Base-by-base conservation (phyloP, 2,113 vertebrate genomes). In the Cyprinus carpio region DNA sequence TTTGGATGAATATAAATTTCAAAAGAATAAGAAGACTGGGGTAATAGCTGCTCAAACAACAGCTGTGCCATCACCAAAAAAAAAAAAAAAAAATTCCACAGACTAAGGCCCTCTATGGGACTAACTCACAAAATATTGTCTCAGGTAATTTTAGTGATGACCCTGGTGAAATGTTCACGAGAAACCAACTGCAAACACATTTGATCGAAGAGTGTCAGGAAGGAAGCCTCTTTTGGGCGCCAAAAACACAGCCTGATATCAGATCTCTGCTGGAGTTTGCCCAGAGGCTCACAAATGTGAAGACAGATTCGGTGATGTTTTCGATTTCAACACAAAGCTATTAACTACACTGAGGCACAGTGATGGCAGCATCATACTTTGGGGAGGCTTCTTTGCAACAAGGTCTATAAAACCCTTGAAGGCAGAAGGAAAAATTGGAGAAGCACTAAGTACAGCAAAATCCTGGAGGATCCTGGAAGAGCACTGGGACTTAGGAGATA, bases 241-340 rank as follows among this genome's bases (percentile, higher is more conserved):
- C 37, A 46, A 27, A 75, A 27, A 75, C 72, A 7, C 43, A 75
- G 43, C 12, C 72, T 27, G 72, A 49, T 72, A 72, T 49, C 72
- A 75, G n/a, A 75, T 75, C 43, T 75, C n/a, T 9, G n/a, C 72
- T 49, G 25, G 43, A 46, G n/a, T 49, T 75, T 75, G 58, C 37
- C 58, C 78, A 27, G n/a, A 46, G 4, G 62, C 78, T 81, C 37
- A 65, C 58, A 49, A 43, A 81, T 29, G 78, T 29, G n/a, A 16
- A 29, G n/a, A 29, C 18, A 46, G 8, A 65, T 81, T 65, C 15
- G 4, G 6, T 29, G 8, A 25, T 23, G 78, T 81, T 81, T 81
- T 65, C 29, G 40, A 60, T 65, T 64, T 65, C 78, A 81, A 49
- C 78, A 81, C 37, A 49, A 65, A 81, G 60, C 78, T 65, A 81